Conservation (phyloP, 2,113 vertebrate genomes). For the Epinephelus fuscoguttatus region DNA sequence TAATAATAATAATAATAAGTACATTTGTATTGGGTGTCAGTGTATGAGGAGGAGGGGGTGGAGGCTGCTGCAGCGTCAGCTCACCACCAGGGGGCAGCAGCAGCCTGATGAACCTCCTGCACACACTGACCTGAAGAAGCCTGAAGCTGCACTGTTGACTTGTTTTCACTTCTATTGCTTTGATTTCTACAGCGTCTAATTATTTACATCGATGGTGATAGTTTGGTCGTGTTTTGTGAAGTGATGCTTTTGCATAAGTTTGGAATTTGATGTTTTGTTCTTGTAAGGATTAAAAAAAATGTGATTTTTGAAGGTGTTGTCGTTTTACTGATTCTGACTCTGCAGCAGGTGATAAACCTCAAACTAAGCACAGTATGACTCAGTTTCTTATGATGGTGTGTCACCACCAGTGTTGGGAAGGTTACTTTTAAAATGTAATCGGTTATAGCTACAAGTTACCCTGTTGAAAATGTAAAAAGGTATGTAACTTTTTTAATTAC, state of each 20-base stretch:
- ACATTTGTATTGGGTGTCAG: constrained; percentile 49
- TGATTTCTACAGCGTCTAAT: constrained; percentile 56
- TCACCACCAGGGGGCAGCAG: constrained; percentile 71
- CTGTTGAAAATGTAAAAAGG: too few relatives aligned
- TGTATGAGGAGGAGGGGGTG: too few relatives aligned
- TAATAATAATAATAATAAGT: constrained; percentile 28
- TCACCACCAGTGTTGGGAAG: too few relatives aligned
- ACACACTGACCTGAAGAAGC: neutral
- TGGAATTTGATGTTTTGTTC: constrained; percentile 76
- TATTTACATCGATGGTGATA: constrained; percentile 59
- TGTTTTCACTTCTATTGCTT: constrained; percentile 61
- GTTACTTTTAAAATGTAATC: too few relatives aligned
- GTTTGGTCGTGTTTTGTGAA: constrained; percentile 82
- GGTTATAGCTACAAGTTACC: too few relatives aligned
- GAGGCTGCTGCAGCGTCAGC: too few relatives aligned
- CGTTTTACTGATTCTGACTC: neutral
- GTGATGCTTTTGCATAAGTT: constrained; percentile 80
- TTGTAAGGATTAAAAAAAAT: constrained; percentile 80
- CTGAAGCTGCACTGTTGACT: constrained; percentile 45
- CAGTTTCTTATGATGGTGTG: too few relatives aligned
- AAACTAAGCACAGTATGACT: too few relatives aligned
- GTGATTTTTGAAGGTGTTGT: constrained; percentile 69
- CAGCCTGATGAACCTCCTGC: constrained; percentile 24
- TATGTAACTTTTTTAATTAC: too few relatives aligned
- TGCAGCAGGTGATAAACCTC: too few relatives aligned